Base-by-base conservation (phyloP, 2,113 vertebrate species). In the Nymphicus hollandicus region DNA sequence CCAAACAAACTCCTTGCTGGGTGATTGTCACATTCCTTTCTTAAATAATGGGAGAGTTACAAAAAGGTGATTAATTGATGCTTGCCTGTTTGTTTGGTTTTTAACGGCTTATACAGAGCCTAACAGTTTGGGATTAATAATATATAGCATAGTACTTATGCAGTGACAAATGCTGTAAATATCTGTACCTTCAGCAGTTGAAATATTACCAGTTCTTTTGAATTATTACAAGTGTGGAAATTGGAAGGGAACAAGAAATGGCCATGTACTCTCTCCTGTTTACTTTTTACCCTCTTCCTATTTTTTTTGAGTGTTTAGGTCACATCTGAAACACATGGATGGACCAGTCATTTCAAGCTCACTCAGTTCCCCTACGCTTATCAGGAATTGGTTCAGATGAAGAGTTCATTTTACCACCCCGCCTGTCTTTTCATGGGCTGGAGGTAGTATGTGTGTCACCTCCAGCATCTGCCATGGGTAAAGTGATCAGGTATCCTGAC, bases 311-410 rank as follows among this genome's bases (percentile, higher is more conserved):
- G 7, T 70, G 11, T 53, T 80, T 49, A 56, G 31, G 25, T 58
- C 28, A 37, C 22, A 41, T 66, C 55, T 90, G 76, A 61, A 85
- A 31, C 6, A 10, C 29, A 13, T 13, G 66, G 44, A 65, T 15
- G 25, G 47, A 61, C 7, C 6, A 31, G 50, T 58, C n/a, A 46
- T 72, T 85, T 68, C 0, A 3, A 63, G 23, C 61, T 69, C 1
- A 0, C 66, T 46, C 17, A 0, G 2, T 89, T 87, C 77, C 61
- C 22, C 70, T n/a, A 1, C 16, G 4, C 83, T 35, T 66, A 13
- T 22, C 39, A 71, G 73, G 70, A 72, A 31, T 6, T 68, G 55
- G 41, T 52, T 71, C 17, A 53, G 63, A 31, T 27, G 61, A 53
- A 4, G 17, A 20, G 13, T 17, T 55, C 20, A 5, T 47, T 17